These are phyloP conservation scores for Cecropterus lyciades DNA, from an alignment of 1,140 invertebrate species.

Conservation along the genomic window DNA sequence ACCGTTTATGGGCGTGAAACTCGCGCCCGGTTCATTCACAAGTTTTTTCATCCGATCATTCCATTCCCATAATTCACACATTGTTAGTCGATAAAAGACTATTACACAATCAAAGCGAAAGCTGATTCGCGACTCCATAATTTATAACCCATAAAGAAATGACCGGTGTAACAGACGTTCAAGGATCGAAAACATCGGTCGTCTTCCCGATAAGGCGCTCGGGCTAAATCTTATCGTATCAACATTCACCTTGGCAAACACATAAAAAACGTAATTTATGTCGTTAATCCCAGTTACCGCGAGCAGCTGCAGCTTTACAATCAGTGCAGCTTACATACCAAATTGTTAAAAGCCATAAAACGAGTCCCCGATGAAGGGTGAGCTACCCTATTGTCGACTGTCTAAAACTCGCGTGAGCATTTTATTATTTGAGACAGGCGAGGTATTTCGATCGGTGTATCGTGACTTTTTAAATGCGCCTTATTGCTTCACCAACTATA, in stretches of 20 bases:
- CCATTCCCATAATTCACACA: not conserved
- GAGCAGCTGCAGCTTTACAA: conserved; percentile 76
- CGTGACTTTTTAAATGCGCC: conserved; percentile 17
- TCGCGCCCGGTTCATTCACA: conserved; percentile 58
- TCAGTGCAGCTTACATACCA: conserved; percentile 77
- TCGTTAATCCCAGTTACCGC: conserved; percentile 68
- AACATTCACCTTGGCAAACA: conserved; percentile 53
- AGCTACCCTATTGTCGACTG: conserved; percentile 72
- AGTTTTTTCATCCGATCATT: conserved; percentile 30
- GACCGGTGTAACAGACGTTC: not conserved
- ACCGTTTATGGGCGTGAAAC: conserved; percentile 67
- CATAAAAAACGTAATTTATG: conserved; percentile 60
- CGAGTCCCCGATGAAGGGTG: conserved; percentile 76
- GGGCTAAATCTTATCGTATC: conserved; percentile 52
- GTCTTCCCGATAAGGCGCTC: conserved; percentile 16
- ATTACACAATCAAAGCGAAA: conserved; percentile 1
- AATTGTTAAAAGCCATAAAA: conserved; percentile 84
- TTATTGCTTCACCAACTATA: not conserved
- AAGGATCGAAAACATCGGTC: conserved; percentile 7
- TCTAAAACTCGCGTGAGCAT: conserved; percentile 68
- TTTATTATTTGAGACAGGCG: conserved; percentile 72
- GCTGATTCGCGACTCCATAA: not conserved
- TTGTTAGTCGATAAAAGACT: conserved; percentile 1
- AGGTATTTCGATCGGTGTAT: conserved; percentile 34
- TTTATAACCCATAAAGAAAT: not conserved